phyloP scores from a whole-genome alignment of 2,888 invertebrate species.

The Vandiemenella viatica region DNA sequence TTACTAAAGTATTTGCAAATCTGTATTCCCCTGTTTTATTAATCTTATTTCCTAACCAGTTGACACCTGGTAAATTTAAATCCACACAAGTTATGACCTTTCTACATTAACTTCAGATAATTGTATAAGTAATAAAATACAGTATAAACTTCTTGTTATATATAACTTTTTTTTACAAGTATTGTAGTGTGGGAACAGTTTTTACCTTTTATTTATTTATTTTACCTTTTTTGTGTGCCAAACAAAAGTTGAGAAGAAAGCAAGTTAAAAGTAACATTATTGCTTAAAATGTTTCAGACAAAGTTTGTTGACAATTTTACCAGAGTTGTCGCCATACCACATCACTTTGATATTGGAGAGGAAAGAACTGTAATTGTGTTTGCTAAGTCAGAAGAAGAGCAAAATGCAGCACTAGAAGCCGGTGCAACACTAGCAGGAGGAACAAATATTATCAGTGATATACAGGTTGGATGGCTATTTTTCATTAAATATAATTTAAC shows the following conservation, averaged over 20 bases:
- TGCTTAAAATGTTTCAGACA: slow-evolving; percentile 38
- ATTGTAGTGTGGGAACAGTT: not conserved
- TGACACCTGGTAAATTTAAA: too few relatives aligned
- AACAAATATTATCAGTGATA: slow-evolving; percentile 54
- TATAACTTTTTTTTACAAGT: not conserved
- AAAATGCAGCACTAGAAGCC: slow-evolving; percentile 43
- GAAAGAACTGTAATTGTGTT: slow-evolving; percentile 57
- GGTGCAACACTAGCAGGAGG: slow-evolving; percentile 64
- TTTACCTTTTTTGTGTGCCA: too few relatives aligned
- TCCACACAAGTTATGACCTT: too few relatives aligned
- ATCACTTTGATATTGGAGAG: slow-evolving; percentile 52
- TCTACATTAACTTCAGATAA: too few relatives aligned
- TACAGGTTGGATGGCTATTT: slow-evolving; percentile 37
- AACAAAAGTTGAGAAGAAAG: too few relatives aligned
- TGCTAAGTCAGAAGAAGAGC: slow-evolving; percentile 46
- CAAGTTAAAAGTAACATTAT: too few relatives aligned
- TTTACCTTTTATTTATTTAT: slow-evolving; percentile 3
- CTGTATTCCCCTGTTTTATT: too few relatives aligned
- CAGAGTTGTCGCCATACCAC: slow-evolving; percentile 47
- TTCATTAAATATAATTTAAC: not conserved
- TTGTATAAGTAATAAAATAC: too few relatives aligned
- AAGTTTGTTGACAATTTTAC: slow-evolving; percentile 54
- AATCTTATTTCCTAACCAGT: too few relatives aligned
- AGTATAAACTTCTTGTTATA: too few relatives aligned
- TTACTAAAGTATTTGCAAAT: too few relatives aligned